Conservation (phyloP, 2,113 vertebrate genomes). For the Formicarius rufipectus region DNA sequence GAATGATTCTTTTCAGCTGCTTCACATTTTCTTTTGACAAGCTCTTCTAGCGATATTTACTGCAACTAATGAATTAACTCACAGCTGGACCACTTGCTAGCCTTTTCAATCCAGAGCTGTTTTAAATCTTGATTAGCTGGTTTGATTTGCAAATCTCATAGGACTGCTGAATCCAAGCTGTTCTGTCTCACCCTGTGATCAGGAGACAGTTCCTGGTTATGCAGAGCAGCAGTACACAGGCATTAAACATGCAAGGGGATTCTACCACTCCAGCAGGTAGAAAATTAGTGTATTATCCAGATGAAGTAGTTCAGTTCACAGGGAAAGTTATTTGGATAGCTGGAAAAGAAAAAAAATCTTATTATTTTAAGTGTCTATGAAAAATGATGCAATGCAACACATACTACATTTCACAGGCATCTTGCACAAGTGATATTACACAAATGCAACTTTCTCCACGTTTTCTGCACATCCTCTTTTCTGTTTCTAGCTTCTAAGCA, state of each 20-base stretch:
- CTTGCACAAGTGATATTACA: slow-evolving; percentile 1
- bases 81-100: not conserved
- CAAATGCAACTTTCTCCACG: slow-evolving; percentile 22
- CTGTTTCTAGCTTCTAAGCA: slow-evolving; percentile 3
- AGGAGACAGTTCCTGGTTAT: not conserved
- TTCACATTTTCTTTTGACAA: slow-evolving; percentile 15
- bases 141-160: not conserved
- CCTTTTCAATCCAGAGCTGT: not conserved
- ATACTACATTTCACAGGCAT: slow-evolving; percentile 4
- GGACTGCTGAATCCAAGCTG: not conserved
- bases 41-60: slow-evolving; percentile 7
- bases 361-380: not conserved
- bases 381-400: not conserved
- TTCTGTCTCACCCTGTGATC: not conserved
- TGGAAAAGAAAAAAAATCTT: not conserved
- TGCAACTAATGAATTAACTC: slow-evolving; percentile 20
- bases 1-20: not conserved
- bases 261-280: not conserved
- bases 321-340: not conserved
- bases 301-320: not conserved
- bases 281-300: not conserved
- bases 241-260: too few species aligned
- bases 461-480: slow-evolving; percentile 27
- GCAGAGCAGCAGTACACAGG: not conserved
- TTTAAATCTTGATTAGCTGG: not conserved